phyloP scores from a whole-genome alignment of 2,888 invertebrate genomes.

The Drosophila tanythrix region DNA sequence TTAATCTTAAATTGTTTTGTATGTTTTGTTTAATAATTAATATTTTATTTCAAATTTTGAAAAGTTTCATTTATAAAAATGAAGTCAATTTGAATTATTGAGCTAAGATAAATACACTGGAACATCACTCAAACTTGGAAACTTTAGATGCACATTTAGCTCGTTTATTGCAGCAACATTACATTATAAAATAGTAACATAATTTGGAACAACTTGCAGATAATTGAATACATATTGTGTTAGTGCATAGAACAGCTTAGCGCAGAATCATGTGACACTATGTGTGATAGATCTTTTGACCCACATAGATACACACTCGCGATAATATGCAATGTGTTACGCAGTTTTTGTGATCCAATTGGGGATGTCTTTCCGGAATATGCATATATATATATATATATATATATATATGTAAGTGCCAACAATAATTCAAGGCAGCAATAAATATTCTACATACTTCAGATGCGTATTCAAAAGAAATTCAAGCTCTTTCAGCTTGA shows the following conservation, averaged over 20 bases:
- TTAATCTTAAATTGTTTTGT: neutral
- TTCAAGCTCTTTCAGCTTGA: conserved; percentile 42
- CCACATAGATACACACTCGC: conserved; percentile 25
- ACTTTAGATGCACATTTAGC: neutral
- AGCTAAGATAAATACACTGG: neutral
- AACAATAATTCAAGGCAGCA: conserved; percentile 11
- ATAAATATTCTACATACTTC: conserved; percentile 44
- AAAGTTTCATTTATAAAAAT: neutral
- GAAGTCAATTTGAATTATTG: neutral
- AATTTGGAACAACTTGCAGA: neutral
- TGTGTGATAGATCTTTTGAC: conserved; percentile 22
- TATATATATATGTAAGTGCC: neutral
- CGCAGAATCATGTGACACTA: conserved; percentile 10
- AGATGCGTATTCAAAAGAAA: conserved; percentile 47
- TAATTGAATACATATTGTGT: conserved; percentile 5
- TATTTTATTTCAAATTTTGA: neutral
- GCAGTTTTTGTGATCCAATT: conserved; percentile 37
- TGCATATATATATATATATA: neutral
- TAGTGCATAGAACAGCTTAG: neutral
- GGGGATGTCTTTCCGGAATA: conserved; percentile 8
- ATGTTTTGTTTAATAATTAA: neutral
- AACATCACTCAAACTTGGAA: neutral
- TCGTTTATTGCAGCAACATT: neutral
- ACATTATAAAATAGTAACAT: neutral
- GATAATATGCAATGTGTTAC: conserved; percentile 22